These are phyloP conservation scores for Lipotes vexillifer DNA, from an alignment of 2,113 vertebrate species.

Conservation along the genomic window DNA sequence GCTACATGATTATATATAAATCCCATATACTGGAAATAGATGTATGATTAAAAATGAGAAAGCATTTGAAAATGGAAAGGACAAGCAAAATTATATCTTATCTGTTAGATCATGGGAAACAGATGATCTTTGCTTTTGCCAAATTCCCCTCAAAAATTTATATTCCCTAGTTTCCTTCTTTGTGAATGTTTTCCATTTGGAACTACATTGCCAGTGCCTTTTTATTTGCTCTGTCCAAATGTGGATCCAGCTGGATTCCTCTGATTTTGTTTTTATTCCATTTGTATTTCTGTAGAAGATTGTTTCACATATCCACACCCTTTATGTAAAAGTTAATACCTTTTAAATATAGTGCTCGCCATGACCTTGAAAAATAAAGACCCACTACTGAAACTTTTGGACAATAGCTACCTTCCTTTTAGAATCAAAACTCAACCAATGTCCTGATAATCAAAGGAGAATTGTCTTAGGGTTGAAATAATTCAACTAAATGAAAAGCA, in stretches of 20 bases:
- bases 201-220: not conserved
- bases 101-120: not conserved
- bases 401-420: conserved; percentile 9
- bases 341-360: not conserved
- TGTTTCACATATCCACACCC: not conserved
- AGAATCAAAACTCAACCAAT: not conserved
- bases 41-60: not conserved
- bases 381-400: not conserved
- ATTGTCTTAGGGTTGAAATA: not conserved
- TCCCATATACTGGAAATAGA: not conserved
- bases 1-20: not conserved
- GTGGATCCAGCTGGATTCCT: conserved; percentile 22
- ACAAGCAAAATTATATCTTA: not conserved
- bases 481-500: conserved; percentile 17
- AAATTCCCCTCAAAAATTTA: not conserved
- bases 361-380: conserved; percentile 24
- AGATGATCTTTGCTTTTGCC: not conserved
- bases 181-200: conserved; percentile 15
- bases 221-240: conserved; percentile 43
- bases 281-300: conserved; percentile 23
- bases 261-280: conserved; percentile 17
- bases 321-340: conserved; percentile 25
- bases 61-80: not conserved
- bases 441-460: conserved; percentile 21
- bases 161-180: not conserved